Percentiles rank a stretch among this genome's conserved stretches.
phyloP scores from a whole-genome alignment of 1,140 invertebrate species.

The Pinna nobilis region DNA sequence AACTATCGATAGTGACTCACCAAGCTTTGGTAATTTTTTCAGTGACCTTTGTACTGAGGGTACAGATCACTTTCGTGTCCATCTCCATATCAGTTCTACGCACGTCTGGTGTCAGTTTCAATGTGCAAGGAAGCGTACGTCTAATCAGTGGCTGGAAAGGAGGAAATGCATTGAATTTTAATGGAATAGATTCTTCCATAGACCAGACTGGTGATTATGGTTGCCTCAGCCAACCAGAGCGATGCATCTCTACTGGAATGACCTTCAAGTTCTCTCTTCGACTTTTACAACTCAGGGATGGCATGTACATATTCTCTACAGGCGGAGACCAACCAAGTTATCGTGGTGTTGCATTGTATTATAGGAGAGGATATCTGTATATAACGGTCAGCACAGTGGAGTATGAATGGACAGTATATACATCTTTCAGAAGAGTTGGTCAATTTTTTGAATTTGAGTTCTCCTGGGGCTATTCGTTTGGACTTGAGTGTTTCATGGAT shows the following conservation, averaged over 20 bases:
- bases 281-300: slow-evolving; percentile 39
- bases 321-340: slow-evolving; percentile 51
- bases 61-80: slow-evolving; percentile 33
- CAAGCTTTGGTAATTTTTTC: neutral
- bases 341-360: slow-evolving; percentile 55
- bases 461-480: slow-evolving; percentile 43
- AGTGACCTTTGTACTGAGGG: neutral
- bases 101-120: slow-evolving; percentile 42
- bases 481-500: slow-evolving; percentile 41
- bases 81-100: slow-evolving; percentile 38
- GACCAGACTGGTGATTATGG: slow-evolving; percentile 18
- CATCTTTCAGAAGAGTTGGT: slow-evolving; percentile 23
- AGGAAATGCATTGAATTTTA: slow-evolving; percentile 38
- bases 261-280: slow-evolving; percentile 47
- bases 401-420: slow-evolving; percentile 44
- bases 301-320: slow-evolving; percentile 58
- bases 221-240: slow-evolving; percentile 49
- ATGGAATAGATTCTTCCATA: slow-evolving; percentile 46
- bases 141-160: slow-evolving; percentile 39
- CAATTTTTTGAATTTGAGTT: slow-evolving; percentile 40
- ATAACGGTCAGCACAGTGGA: slow-evolving; percentile 46
- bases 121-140: slow-evolving; percentile 25
- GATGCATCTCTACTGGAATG: slow-evolving; percentile 48
- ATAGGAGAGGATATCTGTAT: slow-evolving; percentile 36
- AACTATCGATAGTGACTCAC: neutral